Conservation (phyloP, 2,888 invertebrate species). For the Aphidoletes aphidimyza region DNA sequence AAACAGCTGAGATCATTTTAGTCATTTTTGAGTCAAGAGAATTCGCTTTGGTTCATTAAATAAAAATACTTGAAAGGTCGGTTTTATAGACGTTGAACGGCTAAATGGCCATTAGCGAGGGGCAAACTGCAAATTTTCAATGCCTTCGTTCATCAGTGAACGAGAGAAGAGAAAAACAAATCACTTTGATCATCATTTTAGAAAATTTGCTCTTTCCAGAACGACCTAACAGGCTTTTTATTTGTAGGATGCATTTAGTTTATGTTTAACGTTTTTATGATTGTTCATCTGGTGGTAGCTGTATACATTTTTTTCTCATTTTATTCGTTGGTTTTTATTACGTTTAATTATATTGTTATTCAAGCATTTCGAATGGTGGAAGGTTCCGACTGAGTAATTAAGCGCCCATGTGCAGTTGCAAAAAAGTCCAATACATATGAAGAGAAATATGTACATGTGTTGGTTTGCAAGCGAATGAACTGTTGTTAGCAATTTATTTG, state of each 20-base stretch:
- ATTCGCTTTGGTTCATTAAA: conserved; percentile 10
- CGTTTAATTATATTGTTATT: conserved; percentile 52
- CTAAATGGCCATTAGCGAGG: conserved; percentile 16
- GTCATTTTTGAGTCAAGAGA: background rate
- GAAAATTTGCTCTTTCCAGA: too few species aligned
- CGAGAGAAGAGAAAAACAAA: background rate
- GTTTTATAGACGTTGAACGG: background rate
- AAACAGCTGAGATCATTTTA: background rate
- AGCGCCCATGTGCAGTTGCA: background rate
- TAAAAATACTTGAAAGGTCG: background rate
- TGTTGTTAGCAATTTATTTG: conserved; percentile 23
- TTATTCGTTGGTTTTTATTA: conserved; percentile 10
- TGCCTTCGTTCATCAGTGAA: background rate
- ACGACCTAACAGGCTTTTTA: too few species aligned
- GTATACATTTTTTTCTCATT: background rate
- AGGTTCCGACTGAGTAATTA: background rate
- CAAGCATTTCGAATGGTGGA: background rate
- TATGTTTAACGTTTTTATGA: too few species aligned
- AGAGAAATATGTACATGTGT: background rate
- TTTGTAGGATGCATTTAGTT: too few species aligned
- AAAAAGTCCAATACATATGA: background rate
- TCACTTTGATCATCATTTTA: background rate
- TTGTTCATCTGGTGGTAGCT: conserved; percentile 38
- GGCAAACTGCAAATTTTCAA: conserved; percentile 21
- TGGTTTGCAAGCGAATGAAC: background rate